Conservation (phyloP, 2,797 vertebrate species). For the Okamejei kenojei region DNA sequence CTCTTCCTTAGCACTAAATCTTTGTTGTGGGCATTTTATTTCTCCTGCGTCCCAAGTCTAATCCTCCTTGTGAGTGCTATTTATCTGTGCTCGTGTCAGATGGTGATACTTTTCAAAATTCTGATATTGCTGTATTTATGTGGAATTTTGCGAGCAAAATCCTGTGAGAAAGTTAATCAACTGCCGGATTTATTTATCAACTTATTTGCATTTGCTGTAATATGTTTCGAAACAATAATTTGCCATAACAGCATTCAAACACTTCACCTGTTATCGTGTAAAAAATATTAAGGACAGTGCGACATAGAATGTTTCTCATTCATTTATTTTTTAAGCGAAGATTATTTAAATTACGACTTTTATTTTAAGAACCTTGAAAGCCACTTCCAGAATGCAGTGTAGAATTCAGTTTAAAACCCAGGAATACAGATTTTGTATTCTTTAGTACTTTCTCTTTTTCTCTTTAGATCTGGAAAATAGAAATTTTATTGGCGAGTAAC, state of each 20-base stretch:
- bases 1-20: conserved; percentile 15
- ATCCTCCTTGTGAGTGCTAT: conserved; percentile 10
- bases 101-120: conserved; percentile 21
- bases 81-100: not conserved
- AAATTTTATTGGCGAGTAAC: conserved; percentile 25
- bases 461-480: not conserved
- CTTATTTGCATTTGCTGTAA: not conserved
- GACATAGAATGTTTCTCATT: not conserved
- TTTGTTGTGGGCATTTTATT: conserved; percentile 27
- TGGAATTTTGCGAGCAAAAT: not conserved
- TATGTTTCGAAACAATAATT: not conserved
- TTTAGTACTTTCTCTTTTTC: not conserved
- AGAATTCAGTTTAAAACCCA: not conserved
- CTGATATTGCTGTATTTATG: not conserved
- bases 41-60: conserved; percentile 18
- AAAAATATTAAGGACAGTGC: not conserved
- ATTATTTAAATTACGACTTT: not conserved
- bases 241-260: too few species aligned
- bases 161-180: conserved; percentile 5
- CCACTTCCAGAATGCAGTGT: not conserved
- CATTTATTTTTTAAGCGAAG: not conserved
- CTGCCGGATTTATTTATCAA: not conserved
- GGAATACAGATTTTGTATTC: not conserved
- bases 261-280: not conserved
- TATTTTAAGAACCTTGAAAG: not conserved